These are phyloP conservation scores for Botia almorhae DNA, from an alignment of 2,797 vertebrate genomes.

Conservation along the genomic window DNA sequence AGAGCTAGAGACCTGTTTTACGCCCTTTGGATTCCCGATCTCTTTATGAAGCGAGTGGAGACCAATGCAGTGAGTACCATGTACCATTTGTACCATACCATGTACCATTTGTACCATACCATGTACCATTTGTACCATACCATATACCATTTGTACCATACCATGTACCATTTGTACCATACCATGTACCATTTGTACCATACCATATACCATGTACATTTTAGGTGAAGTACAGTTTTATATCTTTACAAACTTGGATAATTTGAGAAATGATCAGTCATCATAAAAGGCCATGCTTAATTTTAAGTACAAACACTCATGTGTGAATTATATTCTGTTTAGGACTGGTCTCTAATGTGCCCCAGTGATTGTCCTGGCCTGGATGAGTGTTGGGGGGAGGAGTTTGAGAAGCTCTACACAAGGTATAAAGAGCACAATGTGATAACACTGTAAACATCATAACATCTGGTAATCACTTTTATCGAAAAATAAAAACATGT, in stretches of 20 bases:
- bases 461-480: neutral
- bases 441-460: neutral
- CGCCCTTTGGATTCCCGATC: constrained; percentile 95
- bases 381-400: constrained; percentile 95
- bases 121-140: too few species aligned
- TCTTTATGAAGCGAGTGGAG: constrained; percentile 98
- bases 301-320: neutral
- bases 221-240: too few species aligned
- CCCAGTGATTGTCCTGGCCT: constrained; percentile 92
- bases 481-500: neutral
- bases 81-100: too few species aligned
- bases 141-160: too few species aligned
- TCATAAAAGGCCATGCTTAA: neutral
- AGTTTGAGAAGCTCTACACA: constrained; percentile 93
- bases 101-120: too few species aligned
- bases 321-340: constrained; percentile 8
- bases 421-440: constrained; percentile 66
- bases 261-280: too few species aligned
- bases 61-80: constrained; percentile 82
- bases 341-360: constrained; percentile 98
- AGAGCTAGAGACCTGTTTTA: constrained; percentile 96
- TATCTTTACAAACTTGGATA: too few species aligned
- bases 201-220: too few species aligned
- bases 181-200: too few species aligned
- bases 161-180: too few species aligned